A percentile compares a stretch with the other conserved stretches of the same genome.
Evolutionary conservation across 1,140 invertebrate genomes (phyloP).

Genomic region (Drosophila teissieri): DNA sequence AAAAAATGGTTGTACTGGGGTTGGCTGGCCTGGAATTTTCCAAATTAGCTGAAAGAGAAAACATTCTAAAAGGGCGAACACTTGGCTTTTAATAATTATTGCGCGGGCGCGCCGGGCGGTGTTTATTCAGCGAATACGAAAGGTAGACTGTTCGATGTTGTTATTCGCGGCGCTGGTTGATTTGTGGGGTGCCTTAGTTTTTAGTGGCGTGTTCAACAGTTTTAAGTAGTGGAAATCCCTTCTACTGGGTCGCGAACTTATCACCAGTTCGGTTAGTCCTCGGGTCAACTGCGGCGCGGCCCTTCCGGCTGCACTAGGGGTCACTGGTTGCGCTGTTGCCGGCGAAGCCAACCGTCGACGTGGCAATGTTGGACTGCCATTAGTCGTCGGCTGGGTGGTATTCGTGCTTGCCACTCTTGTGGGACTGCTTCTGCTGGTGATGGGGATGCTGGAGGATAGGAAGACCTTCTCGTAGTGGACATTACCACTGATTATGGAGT

Average conservation of each 20-base stretch:
- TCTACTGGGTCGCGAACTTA: constrained; percentile 77
- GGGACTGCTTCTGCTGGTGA: constrained; percentile 33
- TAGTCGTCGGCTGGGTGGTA: constrained; percentile 8
- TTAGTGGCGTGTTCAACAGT: constrained; percentile 57
- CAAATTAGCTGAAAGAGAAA: no score
- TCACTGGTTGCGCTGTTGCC: constrained; percentile 12
- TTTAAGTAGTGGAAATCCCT: constrained; percentile 75
- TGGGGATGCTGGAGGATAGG: constrained; percentile 72
- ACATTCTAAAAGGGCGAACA: no score
- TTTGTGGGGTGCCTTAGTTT: constrained; percentile 47
- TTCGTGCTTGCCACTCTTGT: constrained; percentile 23
- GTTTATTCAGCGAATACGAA: no score
- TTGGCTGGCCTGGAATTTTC: no score
- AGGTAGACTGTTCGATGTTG: constrained; percentile 65
- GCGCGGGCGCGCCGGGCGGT: no score
- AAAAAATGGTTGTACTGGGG: no score
- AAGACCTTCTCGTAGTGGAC: constrained; percentile 83
- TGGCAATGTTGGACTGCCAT: constrained; percentile 62
- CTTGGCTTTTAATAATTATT: no score
- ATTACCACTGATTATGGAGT: constrained; percentile 67
- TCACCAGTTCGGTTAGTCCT: constrained; percentile 80
- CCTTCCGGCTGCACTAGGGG: constrained; percentile 14
- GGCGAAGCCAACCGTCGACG: constrained; percentile 39
- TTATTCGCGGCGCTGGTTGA: constrained; percentile 53
- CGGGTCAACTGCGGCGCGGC: constrained; percentile 64